Percentiles rank a stretch among this genome's conserved stretches.
These are phyloP conservation scores for Drosophila kuntzei DNA, from an alignment of 2,888 invertebrate genomes.

Conservation along the genomic window DNA sequence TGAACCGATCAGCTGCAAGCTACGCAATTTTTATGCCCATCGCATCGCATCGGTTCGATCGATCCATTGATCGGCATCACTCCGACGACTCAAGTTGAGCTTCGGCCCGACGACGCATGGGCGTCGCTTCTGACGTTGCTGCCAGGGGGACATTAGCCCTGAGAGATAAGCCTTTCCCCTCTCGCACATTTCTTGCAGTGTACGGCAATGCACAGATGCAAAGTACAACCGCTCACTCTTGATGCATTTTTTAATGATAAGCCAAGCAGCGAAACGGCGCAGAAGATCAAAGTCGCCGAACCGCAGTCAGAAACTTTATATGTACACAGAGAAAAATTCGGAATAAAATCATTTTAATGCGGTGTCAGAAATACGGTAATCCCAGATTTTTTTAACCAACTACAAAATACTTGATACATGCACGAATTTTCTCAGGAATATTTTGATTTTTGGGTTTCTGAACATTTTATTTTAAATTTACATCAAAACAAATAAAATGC, in stretches of 20 bases:
- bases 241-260: slow-evolving; percentile 53
- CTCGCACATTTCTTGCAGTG: slow-evolving; percentile 32
- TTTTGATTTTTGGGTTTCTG: too few species aligned
- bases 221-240: slow-evolving; percentile 51
- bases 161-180: slow-evolving; percentile 44
- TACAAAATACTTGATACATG: too few species aligned
- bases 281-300: slow-evolving; percentile 55
- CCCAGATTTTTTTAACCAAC: too few species aligned
- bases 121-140: slow-evolving; percentile 16
- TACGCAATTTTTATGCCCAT: slow-evolving; percentile 71
- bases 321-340: too few species aligned
- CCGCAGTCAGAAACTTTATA: slow-evolving; percentile 15
- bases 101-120: slow-evolving; percentile 36
- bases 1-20: slow-evolving; percentile 66
- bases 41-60: slow-evolving; percentile 13
- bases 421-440: too few species aligned
- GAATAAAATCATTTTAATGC: too few species aligned
- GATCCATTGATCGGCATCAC: slow-evolving; percentile 10
- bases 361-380: too few species aligned
- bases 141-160: slow-evolving; percentile 41
- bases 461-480: too few species aligned
- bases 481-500: too few species aligned
- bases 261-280: slow-evolving; percentile 8
- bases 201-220: slow-evolving; percentile 47
- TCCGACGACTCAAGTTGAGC: slow-evolving; percentile 39